phyloP scores from a whole-genome alignment of 2,888 invertebrate species.

The Piscicola geometra region DNA sequence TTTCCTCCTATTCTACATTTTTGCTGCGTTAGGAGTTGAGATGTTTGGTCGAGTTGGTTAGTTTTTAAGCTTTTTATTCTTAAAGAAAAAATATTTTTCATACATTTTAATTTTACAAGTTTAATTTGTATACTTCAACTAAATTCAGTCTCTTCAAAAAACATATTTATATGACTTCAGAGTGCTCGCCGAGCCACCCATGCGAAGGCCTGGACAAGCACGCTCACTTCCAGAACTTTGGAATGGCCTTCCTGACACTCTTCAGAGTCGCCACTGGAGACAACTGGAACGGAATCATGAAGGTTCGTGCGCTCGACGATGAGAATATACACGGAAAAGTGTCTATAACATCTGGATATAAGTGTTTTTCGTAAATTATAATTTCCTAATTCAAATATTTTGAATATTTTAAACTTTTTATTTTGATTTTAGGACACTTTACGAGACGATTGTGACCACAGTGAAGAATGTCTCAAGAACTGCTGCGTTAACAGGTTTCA shows the following conservation, averaged over 20 bases:
- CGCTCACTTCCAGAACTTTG: constrained; percentile 95
- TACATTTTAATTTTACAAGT: constrained; percentile 17
- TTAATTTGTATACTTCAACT: too few species aligned
- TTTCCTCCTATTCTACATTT: constrained; percentile 98
- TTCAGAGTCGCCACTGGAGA: constrained; percentile 99
- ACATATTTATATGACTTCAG: constrained; percentile 56
- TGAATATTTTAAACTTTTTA: background rate
- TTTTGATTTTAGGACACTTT: constrained; percentile 67
- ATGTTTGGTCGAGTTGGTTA: constrained; percentile 84
- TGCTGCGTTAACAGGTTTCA: constrained; percentile 79
- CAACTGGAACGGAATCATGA: constrained; percentile 99
- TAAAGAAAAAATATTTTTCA: background rate
- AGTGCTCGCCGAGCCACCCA: constrained; percentile 85
- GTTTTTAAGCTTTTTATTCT: background rate
- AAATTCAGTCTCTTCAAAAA: background rate
- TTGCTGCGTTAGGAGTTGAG: constrained; percentile 98
- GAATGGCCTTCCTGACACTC: constrained; percentile 95
- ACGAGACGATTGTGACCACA: constrained; percentile 78
- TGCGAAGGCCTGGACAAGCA: constrained; percentile 97
- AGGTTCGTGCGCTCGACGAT: constrained; percentile 61
- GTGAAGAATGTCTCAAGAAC: constrained; percentile 89
- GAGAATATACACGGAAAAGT: background rate
- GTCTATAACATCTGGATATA: background rate
- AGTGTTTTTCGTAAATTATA: too few species aligned
- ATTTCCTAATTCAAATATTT: background rate